Evolutionary conservation across 2,888 invertebrate genomes (phyloP), one percentile per base, ranked within the genome.

Genomic region (Horisme vitalbata): DNA sequence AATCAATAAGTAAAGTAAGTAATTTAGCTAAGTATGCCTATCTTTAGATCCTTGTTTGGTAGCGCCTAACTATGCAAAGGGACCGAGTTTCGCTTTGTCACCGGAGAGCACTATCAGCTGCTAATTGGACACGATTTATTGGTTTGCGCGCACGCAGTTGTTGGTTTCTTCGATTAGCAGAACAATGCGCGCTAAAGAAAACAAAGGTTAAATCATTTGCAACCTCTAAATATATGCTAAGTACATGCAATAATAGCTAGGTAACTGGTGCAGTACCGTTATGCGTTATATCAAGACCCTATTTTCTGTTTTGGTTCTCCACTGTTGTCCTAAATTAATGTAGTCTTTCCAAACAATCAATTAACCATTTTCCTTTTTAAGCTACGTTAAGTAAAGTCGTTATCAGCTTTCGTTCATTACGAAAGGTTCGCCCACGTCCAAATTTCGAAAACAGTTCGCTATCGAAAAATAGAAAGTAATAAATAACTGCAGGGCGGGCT

Each of bases 381-480:
- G 33, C 44, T 41, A 34, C 10, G 20, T 27, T 37, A 10, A 13
- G 28, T 57, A 55, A 43, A 61, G 57, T 55, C 52, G 60, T 62
- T 61, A 65, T 66, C 63, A 59, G 46, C 52, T 56, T 47, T 59
- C 46, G 56, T 68, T 57, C 41, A 60, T 71, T 72, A 72, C 67
- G 68, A 68, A 82, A 79, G 78, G 63, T 63, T 76, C 88, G 83
- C 88, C 88, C 85, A 88, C 88, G 72, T 68, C 65, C 66, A 67
- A 82, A 79, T 75, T 77, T 77, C 73, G 65, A 74, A 76, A 71
- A 71, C 69, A 75, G 75, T 79, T 77, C 70, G 75, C 80, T 79
- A 83, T 84, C 79, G 80, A 86, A 87, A 88, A 85, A 86, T 88
- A 88, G 88, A 89, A 89, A 89, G 88, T 82, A 75, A 82, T 79